Evolutionary conservation across 2,797 vertebrate species (phyloP).

Genomic region (Sebastiscus tertius): DNA sequence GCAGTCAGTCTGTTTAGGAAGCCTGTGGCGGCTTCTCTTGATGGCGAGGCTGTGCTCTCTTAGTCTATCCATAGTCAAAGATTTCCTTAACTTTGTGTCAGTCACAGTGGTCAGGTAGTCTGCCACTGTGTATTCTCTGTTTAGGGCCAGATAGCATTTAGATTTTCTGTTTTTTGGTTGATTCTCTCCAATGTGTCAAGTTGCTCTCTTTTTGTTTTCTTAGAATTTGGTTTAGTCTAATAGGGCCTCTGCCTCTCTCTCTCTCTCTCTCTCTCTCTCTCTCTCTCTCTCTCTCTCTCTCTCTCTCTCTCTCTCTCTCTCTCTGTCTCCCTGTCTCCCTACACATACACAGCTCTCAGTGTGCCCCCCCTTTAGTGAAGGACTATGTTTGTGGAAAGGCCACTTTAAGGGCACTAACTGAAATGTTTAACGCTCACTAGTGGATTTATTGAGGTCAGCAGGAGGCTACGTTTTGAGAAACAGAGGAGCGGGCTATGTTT

Average conservation of each 20-base stretch:
- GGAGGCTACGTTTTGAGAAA: constrained; percentile 75
- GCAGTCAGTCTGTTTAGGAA: background rate
- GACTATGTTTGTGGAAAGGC: constrained; percentile 71
- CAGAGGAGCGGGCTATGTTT: constrained; percentile 50
- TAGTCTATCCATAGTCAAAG: background rate
- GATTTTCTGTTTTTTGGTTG: background rate
- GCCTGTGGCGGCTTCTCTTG: too few species aligned
- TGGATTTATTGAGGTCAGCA: constrained; percentile 84
- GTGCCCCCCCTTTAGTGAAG: constrained; percentile 52
- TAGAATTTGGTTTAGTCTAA: too few species aligned
- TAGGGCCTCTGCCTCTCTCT: background rate
- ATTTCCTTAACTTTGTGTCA: background rate
- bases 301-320: background rate
- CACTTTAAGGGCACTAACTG: constrained; percentile 76
- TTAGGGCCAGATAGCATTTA: background rate
- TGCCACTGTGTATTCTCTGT: background rate
- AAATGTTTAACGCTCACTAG: constrained; percentile 73
- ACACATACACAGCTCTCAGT: constrained; percentile 25
- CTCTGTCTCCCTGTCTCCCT: background rate
- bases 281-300: background rate
- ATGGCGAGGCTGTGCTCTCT: too few species aligned
- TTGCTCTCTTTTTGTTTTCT: too few species aligned
- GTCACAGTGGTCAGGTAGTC: background rate
- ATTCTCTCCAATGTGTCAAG: background rate
- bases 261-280: background rate